Percentiles rank a stretch among this genome's conserved stretches.
Conservation (phyloP, 92 coral and sea anemone species). For the Galaxea fascicularis region DNA sequence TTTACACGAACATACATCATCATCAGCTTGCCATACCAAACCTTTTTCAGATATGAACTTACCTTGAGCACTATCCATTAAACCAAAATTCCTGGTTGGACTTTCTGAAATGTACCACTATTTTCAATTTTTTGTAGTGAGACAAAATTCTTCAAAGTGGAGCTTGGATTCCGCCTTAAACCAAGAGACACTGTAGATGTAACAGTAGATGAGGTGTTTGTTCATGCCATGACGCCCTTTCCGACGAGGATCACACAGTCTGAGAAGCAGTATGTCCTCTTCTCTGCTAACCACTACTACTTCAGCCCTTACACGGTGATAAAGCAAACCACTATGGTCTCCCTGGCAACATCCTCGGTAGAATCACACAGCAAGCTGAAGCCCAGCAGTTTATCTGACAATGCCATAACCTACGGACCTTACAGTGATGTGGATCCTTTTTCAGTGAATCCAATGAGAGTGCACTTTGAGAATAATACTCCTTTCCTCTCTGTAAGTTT, state of each 20-base stretch:
- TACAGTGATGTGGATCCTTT: conserved; percentile 82
- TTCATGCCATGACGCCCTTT: conserved; percentile 92
- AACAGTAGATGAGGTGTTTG: conserved; percentile 81
- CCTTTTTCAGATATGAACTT: no score
- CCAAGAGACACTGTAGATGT: conserved; percentile 77
- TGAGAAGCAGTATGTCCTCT: conserved; percentile 92
- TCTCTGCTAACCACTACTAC: conserved; percentile 93
- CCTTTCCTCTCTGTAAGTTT: conserved; percentile 93
- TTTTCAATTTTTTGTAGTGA: conserved; percentile 70
- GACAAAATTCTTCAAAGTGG: conserved; percentile 74
- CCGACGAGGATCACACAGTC: conserved; percentile 91
- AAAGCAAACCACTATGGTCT: conserved; percentile 89
- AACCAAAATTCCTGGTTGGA: no score
- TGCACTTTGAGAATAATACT: conserved; percentile 96
- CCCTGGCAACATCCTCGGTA: conserved; percentile 83
- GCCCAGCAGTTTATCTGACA: conserved; percentile 87
- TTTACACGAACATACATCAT: no score
- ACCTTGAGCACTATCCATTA: no score
- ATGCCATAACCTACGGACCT: conserved; percentile 87
- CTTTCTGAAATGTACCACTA: no score
- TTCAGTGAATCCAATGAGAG: conserved; percentile 81
- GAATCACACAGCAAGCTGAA: conserved; percentile 92
- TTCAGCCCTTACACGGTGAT: conserved; percentile 80
- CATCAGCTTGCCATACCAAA: no score
- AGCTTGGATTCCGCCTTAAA: conserved; percentile 65